phyloP scores from a whole-genome alignment of 2,797 vertebrate species.

The Gambelia wislizenii region DNA sequence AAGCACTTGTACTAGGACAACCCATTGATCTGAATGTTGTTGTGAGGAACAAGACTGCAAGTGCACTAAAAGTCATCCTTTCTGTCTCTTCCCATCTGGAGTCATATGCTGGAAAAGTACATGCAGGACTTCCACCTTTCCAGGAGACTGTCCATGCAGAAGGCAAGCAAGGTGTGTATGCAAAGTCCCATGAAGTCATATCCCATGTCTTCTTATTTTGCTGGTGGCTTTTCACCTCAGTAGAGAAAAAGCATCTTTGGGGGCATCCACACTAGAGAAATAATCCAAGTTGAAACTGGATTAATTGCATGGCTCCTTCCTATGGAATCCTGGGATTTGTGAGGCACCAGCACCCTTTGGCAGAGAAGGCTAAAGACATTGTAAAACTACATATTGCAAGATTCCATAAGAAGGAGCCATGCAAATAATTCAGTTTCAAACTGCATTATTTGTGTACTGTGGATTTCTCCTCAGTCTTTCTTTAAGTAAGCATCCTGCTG shows the following conservation, averaged over 20 bases:
- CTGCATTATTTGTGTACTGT: too few relatives aligned
- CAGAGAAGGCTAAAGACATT: too few relatives aligned
- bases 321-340: too few relatives aligned
- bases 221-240: background rate
- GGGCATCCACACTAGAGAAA: too few relatives aligned
- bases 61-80: constrained; percentile 58
- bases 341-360: too few relatives aligned
- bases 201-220: background rate
- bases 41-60: constrained; percentile 51
- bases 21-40: constrained; percentile 65
- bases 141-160: constrained; percentile 56
- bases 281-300: too few relatives aligned
- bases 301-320: too few relatives aligned
- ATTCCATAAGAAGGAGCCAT: too few relatives aligned
- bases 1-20: constrained; percentile 61
- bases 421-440: too few relatives aligned
- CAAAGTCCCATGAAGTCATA: background rate
- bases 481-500: background rate
- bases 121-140: constrained; percentile 61
- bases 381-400: too few relatives aligned
- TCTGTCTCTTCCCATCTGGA: constrained; percentile 71
- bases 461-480: too few relatives aligned
- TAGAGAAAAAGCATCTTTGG: background rate
- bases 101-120: constrained; percentile 68
- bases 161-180: constrained; percentile 61